Evolutionary conservation across 2,113 vertebrate genomes (phyloP), one percentile per base, ranked within the genome.

Genomic region (Abramis brama): DNA sequence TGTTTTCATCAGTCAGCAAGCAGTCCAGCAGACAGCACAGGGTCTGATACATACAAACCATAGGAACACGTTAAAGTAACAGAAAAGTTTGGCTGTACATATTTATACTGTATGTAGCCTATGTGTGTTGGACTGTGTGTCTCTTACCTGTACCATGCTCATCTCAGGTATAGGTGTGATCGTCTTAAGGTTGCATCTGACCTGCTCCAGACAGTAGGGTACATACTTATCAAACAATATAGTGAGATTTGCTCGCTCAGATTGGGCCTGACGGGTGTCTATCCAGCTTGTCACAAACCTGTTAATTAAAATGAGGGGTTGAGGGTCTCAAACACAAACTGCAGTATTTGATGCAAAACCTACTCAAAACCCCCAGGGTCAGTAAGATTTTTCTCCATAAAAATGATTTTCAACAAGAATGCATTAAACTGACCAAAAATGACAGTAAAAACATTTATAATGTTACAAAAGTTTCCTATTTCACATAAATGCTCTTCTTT

Each of bases 21-120:
- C 95, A 97, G 91, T 95, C 94, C 91, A 94, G 83, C 90, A 97
- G 93, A 15, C 91, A 96, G 79, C 91, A 96, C 88, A 95, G 94
- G 19, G 90, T 95, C 94, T 96, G 89, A 86, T 52, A 84, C 12
- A 85, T 3, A 90, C 27, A 79, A 1, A 87, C 50, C 86, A 30
- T 1, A 21, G 84, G 8, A 0, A 47, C 13, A 74, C 21, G 30
- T 30, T 43, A 19, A 82, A 27, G 39, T 47, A 50, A 52, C 33
- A 68, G 23, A 59, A 55, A 71, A 12, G 36, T 71, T 71, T 71
- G 21, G 9, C 33, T 43, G 43, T 43, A 19, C 64, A 15, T 19
- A 23, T 43, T 21, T 13, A 50, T 71, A 43, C 8, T 43, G 43
- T 43, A 45, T 83, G 19, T 68, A 60, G 78, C 30, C 55, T 36